Base-by-base conservation (phyloP, 2,888 invertebrate species). In the Koerneria pararmatus region DNA sequence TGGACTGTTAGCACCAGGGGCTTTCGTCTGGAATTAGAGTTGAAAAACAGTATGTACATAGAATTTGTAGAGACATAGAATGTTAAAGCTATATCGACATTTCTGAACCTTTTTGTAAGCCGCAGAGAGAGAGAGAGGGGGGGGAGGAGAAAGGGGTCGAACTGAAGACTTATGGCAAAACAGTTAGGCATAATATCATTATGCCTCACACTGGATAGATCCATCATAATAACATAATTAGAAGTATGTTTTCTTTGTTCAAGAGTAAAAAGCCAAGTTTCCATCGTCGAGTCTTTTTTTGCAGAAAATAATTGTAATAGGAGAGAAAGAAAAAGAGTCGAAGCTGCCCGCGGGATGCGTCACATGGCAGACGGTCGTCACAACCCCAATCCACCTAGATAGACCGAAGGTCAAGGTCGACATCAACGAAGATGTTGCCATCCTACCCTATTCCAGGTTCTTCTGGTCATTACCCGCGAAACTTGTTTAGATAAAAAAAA, bases 401-500 rank as follows among this genome's bases (percentile, higher is more conserved):
- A 57, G 65, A 49, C 11, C 32, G 22, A 22, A 27, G 32, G 65
- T 65, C 32, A 24, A 19, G 19, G 41, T 67, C 24, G 37, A 65
- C 51, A 62, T 67, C 29, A 60, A 72, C 22, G 66, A 66, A 27
- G 78, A 79, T 60, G 35, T 78, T n/a, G 41, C 74, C 15, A 54
- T 77, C 6, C 71, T 79, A 4, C 79, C 79, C 6, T 79, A 78
- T 65, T 79, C 78, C 3, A 75, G 72, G 74, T 73, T 48, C 1
- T 27, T 15, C 37, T 1, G 27, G 11, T 62, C 34, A n/a, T 37
- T 32, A n/a, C 29, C 15, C 27, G 6, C 6, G 24, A 46, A 46
- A 46, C 51, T 22, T 22, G 51, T 51, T 31, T 48, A 27, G 32
- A 34, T 5, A 35, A 8, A 4, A 24, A 6, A 22, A 32, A 5